These are phyloP conservation scores for Pomacea canaliculata DNA, from an alignment of 2,888 invertebrate species.

Conservation along the genomic window DNA sequence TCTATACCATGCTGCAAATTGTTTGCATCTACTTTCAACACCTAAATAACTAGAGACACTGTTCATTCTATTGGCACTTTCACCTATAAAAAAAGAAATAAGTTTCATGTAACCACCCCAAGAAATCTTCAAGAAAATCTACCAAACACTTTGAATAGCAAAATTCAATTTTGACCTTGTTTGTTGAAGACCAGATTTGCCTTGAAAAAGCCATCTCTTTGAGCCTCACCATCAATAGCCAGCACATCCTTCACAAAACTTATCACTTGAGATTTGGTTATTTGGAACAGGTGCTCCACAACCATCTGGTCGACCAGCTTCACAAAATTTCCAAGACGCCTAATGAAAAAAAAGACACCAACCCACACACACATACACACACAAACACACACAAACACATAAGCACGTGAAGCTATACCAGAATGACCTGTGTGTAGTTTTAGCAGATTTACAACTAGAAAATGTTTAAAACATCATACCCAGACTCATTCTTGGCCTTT, in stretches of 20 bases:
- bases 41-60: too few species aligned
- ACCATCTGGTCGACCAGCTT: slow-evolving; percentile 66
- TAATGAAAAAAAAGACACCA: slow-evolving; percentile 30
- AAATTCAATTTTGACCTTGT: slow-evolving; percentile 45
- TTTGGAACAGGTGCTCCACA: slow-evolving; percentile 63
- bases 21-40: too few species aligned
- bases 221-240: slow-evolving; percentile 39
- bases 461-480: slow-evolving; percentile 39
- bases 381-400: not conserved
- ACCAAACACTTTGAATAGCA: slow-evolving; percentile 2
- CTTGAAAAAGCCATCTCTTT: slow-evolving; percentile 60
- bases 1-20: too few species aligned
- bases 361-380: too few species aligned
- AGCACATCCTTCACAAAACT: slow-evolving; percentile 59
- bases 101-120: too few species aligned
- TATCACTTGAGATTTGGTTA: slow-evolving; percentile 58
- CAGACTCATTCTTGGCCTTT: slow-evolving; percentile 62
- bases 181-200: slow-evolving; percentile 61
- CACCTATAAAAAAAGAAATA: too few species aligned
- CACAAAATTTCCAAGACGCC: slow-evolving; percentile 66
- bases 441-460: not conserved
- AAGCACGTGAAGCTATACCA: not conserved
- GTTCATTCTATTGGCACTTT: too few species aligned
- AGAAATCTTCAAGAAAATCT: not conserved
- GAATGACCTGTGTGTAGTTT: too few species aligned